Percentiles rank a stretch among this genome's conserved stretches.
phyloP scores from a whole-genome alignment of 1,140 invertebrate species.

The Teleopsis dalmanni region DNA sequence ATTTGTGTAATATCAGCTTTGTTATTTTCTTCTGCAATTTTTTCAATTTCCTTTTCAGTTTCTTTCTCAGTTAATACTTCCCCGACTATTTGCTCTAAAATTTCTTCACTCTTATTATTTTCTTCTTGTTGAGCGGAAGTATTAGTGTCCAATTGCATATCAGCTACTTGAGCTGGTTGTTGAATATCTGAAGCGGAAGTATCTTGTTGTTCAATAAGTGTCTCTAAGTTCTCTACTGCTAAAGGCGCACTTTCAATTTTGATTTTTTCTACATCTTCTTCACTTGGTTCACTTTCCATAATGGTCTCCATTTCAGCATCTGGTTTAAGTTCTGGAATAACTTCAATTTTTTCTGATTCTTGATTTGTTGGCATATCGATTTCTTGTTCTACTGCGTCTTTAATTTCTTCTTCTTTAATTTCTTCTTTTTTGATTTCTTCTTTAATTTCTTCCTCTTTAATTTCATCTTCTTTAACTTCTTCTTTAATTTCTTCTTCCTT shows the following conservation, averaged over 20 bases:
- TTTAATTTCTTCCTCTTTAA: neutral
- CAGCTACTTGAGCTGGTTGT: neutral
- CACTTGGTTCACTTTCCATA: conserved; percentile 3
- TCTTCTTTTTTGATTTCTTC: neutral
- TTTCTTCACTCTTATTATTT: neutral
- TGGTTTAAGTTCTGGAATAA: neutral
- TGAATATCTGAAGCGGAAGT: neutral
- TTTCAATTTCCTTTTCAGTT: neutral
- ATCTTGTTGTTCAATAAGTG: neutral
- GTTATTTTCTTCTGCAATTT: neutral
- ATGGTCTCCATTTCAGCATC: neutral
- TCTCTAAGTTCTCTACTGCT: neutral
- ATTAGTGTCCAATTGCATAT: neutral
- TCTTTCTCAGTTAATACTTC: neutral
- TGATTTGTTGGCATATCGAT: neutral
- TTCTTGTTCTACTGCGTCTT: neutral
- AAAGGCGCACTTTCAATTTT: too few relatives aligned
- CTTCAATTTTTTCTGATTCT: conserved; percentile 5
- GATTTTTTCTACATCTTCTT: neutral
- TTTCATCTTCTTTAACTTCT: neutral
- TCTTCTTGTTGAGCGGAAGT: neutral
- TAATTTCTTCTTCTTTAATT: neutral
- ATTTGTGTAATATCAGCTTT: too few relatives aligned
- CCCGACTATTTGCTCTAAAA: neutral
- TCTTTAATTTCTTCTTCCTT: neutral